phyloP scores from a whole-genome alignment of 2,113 vertebrate species.

The Coracopsis vasa region DNA sequence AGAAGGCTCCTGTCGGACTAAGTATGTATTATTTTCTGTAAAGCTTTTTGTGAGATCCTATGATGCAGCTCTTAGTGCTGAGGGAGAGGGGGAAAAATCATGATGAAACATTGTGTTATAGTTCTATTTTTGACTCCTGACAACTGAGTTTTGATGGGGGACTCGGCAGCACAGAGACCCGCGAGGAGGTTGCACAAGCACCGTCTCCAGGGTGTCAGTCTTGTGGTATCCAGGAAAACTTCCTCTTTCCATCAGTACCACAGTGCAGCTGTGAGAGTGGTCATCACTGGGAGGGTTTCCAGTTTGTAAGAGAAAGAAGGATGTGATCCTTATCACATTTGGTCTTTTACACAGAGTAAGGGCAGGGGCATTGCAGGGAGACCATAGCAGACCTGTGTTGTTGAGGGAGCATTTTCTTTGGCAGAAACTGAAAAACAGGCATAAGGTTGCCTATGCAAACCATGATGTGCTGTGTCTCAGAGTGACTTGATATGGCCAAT shows the following conservation, averaged over 20 bases:
- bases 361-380: not conserved
- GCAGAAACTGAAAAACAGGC: not conserved
- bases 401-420: not conserved
- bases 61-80: not conserved
- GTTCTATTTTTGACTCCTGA: constrained; percentile 20
- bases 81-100: not conserved
- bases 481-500: not conserved
- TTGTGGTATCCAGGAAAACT: constrained; percentile 79
- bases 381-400: not conserved
- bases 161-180: not conserved
- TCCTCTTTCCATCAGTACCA: constrained; percentile 77
- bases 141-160: not conserved
- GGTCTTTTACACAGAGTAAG: not conserved
- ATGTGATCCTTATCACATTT: not conserved
- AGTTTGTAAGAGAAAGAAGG: not conserved
- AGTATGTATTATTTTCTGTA: not conserved
- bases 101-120: not conserved
- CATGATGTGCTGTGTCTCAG: not conserved
- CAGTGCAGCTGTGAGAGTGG: not conserved
- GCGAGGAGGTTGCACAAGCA: constrained; percentile 49
- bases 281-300: not conserved
- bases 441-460: not conserved
- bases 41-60: not conserved
- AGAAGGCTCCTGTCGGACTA: not conserved
- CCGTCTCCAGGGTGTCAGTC: constrained; percentile 69